Conservation (phyloP, 2,113 vertebrate genomes). For the Notarius quadriscutis region DNA sequence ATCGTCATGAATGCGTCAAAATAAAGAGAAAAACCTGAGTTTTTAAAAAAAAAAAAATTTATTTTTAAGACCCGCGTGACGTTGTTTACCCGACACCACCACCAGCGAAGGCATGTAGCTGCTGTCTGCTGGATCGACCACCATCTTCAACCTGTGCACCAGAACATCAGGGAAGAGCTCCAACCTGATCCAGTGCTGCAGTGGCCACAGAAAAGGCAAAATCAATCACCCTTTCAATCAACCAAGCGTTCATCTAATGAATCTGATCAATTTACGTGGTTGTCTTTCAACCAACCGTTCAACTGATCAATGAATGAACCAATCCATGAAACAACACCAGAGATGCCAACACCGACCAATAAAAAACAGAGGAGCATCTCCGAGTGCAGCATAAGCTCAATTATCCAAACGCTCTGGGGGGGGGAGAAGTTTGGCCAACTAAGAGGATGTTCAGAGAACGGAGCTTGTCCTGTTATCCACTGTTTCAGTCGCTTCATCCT, state of each 20-base stretch:
- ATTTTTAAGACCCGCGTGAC: neutral
- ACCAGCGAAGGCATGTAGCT: constrained; percentile 99
- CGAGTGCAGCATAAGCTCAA: no score
- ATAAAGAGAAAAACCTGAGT: neutral
- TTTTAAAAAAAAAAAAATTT: no score
- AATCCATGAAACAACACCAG: neutral
- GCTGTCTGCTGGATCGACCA: constrained; percentile 95
- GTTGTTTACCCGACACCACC: constrained; percentile 88
- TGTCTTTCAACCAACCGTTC: neutral
- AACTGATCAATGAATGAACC: neutral
- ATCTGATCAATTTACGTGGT: neutral
- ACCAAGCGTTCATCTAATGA: no score
- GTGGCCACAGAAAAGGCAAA: neutral
- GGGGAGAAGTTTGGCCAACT: no score
- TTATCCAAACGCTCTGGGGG: no score
- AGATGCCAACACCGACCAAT: no score
- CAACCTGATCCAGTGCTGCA: constrained; percentile 95
- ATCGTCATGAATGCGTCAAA: fast-evolving
- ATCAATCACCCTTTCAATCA: neutral
- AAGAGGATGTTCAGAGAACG: no score
- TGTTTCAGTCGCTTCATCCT: no score
- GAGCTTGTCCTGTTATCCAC: no score
- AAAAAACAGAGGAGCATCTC: no score
- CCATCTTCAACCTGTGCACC: constrained; percentile 92
- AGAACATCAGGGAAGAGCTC: constrained; percentile 96